Base-by-base conservation (phyloP, 2,113 vertebrate species). In the Corydoras maculifer region DNA sequence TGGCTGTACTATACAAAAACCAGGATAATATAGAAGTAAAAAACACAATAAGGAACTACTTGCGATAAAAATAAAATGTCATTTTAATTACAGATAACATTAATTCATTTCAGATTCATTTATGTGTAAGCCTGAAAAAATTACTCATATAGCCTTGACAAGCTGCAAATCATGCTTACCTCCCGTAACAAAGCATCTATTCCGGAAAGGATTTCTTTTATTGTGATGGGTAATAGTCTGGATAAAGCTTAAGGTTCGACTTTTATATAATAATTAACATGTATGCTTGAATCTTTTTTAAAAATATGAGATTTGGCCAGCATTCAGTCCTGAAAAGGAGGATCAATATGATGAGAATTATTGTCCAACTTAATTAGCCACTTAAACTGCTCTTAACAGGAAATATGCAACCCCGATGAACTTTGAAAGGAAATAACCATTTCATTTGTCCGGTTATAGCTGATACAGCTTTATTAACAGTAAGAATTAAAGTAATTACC, bases 341-440 rank as follows among this genome's bases (percentile, higher is more conserved):
- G 66, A 86, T 87, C 83, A 83, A 85, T 86, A 83, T 64, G 73
- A 65, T 49, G 69, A 73, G 79, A 84, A 85, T 85, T 82, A 88
- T 84, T 84, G 82, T 80, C 64, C 72, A 70, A 80, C 80, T 87
- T 87, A 86, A 87, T 84, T 85, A 80, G 81, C 79, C 79, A 76
- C 83, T 87, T 86, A 89, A 86, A 86, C 71, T 65, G 80, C 80
- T 84, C 77, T 83, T 83, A 85, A 86, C 76, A 77, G 82, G 68
- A 76, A 69, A 77, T 73, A 85, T 83, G 82, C 83, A 86, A 85
- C 78, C 76, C 77, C 76, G 77, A 70, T 86, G 82, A 86, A 87
- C 83, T 81, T 69, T 85, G 79, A 83, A 81, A 82, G 78, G 82
- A 83, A 87, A 84, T 86, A 80, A 85, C 82, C 81, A 84, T 84